Percentiles rank a stretch among this genome's conserved stretches.
Evolutionary conservation across 2,888 invertebrate genomes (phyloP).

Genomic region (Mayetiola destructor): DNA sequence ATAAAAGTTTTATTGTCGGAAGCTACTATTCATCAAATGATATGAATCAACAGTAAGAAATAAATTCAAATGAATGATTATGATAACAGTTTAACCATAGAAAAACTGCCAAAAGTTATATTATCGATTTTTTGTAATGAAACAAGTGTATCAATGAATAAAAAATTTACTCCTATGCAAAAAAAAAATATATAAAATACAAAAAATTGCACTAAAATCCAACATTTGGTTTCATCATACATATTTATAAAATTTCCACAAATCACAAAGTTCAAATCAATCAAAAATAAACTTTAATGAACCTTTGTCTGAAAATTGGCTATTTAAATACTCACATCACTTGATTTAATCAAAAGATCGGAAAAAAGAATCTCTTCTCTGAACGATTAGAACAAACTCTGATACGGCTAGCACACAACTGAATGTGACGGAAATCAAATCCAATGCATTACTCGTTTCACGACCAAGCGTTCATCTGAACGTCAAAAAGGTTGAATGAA

Average conservation of each 20-base stretch:
- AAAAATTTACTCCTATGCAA: too few species aligned
- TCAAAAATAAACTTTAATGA: too few species aligned
- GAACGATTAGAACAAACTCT: too few species aligned
- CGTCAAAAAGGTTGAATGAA: conserved; percentile 33
- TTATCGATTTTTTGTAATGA: too few species aligned
- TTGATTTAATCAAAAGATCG: neutral
- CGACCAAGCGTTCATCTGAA: conserved; percentile 21
- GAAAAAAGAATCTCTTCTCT: neutral
- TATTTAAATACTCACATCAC: conserved; percentile 5
- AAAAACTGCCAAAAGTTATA: neutral
- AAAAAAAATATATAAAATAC: too few species aligned
- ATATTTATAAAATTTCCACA: too few species aligned
- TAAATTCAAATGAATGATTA: too few species aligned
- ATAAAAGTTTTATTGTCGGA: neutral
- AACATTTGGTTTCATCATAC: too few species aligned
- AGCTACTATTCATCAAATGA: neutral
- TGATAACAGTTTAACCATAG: neutral
- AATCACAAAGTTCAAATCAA: too few species aligned
- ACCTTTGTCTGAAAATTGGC: neutral
- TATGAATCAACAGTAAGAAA: neutral
- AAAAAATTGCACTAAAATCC: too few species aligned
- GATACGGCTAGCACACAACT: conserved; percentile 4
- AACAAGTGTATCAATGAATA: too few species aligned
- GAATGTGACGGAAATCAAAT: neutral
- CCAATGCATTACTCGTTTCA: too few species aligned